These are phyloP conservation scores for Eptatretus atami DNA, from an alignment of 2,797 vertebrate genomes.

Conservation along the genomic window DNA sequence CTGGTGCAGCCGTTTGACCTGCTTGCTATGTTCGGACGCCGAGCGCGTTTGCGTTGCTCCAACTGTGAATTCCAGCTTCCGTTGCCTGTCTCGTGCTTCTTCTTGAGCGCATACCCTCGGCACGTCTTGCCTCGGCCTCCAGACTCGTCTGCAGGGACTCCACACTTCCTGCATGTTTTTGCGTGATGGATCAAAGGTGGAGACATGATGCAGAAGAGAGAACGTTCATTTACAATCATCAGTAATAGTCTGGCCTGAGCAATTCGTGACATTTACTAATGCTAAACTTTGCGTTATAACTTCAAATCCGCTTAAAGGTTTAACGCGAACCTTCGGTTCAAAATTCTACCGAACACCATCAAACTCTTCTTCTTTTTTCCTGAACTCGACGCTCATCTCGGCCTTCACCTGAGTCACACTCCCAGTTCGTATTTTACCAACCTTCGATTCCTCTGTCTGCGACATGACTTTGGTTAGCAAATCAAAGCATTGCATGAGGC, in stretches of 20 bases:
- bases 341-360: constrained; percentile 19
- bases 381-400: constrained; percentile 27
- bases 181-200: constrained; percentile 11
- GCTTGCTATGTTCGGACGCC: constrained; percentile 19
- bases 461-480: not conserved
- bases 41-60: constrained; percentile 23
- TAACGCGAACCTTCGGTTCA: too few relatives aligned
- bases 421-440: constrained; percentile 28
- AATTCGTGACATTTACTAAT: too few relatives aligned
- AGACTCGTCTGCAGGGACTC: constrained; percentile 32
- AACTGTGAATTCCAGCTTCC: constrained; percentile 29
- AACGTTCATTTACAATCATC: too few relatives aligned
- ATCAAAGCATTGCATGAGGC: too few relatives aligned
- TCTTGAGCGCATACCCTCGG: constrained; percentile 24
- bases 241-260: too few relatives aligned
- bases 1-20: constrained; percentile 25
- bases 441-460: constrained; percentile 32
- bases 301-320: too few relatives aligned
- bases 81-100: constrained; percentile 30
- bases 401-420: constrained; percentile 26
- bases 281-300: too few relatives aligned
- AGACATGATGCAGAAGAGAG: too few relatives aligned
- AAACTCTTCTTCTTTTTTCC: constrained; percentile 32
- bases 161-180: constrained; percentile 23
- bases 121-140: constrained; percentile 19